Conservation (phyloP, 2,113 vertebrate genomes). For the Ranitomeya variabilis region DNA sequence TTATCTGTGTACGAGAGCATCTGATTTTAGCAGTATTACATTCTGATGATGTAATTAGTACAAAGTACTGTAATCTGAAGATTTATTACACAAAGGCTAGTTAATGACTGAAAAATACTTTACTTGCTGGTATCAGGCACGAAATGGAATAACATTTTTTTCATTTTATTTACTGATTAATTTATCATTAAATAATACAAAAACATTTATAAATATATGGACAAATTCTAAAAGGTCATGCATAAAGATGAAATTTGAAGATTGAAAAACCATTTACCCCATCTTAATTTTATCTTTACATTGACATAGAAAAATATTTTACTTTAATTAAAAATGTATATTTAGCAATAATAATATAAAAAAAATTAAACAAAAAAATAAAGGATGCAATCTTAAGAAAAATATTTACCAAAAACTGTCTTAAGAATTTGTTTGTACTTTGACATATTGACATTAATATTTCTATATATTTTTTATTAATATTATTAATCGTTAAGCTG, state of each 20-base stretch:
- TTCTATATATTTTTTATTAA: background rate
- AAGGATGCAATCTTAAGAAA: no score
- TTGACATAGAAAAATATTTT: background rate
- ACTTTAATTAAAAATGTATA: background rate
- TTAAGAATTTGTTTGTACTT: no score
- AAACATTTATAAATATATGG: no score
- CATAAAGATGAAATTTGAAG: background rate
- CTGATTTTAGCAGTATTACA: constrained; percentile 83
- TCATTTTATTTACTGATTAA: background rate
- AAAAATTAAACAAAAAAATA: background rate
- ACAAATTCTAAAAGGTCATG: background rate
- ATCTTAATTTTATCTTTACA: background rate
- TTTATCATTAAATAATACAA: background rate
- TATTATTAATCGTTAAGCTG: background rate
- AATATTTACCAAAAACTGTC: no score
- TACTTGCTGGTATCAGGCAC: constrained; percentile 50
- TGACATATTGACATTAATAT: background rate
- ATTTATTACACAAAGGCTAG: constrained; percentile 73
- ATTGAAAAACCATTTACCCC: background rate
- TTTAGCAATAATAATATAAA: background rate
- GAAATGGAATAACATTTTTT: constrained; percentile 49
- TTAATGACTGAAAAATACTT: constrained; percentile 77
- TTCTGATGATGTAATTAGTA: constrained; percentile 94
- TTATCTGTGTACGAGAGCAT: constrained; percentile 84
- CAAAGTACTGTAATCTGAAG: constrained; percentile 74